phyloP scores from a whole-genome alignment of 2,797 vertebrate species.

The Myiothlypis chrysogaster region DNA sequence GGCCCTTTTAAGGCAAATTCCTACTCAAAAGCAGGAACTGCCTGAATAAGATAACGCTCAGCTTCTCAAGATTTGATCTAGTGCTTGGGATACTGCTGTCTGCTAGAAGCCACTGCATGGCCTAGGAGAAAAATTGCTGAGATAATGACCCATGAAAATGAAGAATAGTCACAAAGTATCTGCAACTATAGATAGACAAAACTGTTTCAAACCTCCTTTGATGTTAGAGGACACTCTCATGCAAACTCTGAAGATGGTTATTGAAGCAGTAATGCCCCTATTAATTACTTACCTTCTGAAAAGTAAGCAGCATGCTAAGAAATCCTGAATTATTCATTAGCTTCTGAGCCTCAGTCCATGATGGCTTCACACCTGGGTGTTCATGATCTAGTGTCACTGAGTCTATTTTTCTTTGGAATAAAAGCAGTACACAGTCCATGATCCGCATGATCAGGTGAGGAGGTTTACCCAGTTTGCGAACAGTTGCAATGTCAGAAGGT shows the following conservation, averaged over 20 bases:
- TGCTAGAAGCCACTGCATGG: not conserved
- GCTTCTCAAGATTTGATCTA: not conserved
- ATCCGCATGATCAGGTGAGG: conserved; percentile 89
- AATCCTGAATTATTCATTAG: conserved; percentile 86
- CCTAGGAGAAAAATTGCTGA: not conserved
- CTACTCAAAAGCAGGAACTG: not conserved
- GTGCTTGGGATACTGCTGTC: not conserved
- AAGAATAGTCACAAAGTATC: not conserved
- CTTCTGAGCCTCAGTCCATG: conserved; percentile 85
- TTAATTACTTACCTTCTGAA: conserved; percentile 78
- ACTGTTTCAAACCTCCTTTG: not conserved
- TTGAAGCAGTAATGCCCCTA: not conserved
- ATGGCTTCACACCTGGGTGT: conserved; percentile 76
- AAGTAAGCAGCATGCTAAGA: conserved; percentile 82
- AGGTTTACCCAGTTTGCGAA: conserved; percentile 86
- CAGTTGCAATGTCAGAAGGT: conserved; percentile 85
- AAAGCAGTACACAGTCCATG: conserved; percentile 86
- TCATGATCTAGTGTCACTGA: conserved; percentile 77
- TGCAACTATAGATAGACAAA: not conserved
- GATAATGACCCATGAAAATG: not conserved
- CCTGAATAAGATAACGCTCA: not conserved
- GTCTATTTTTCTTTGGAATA: conserved; percentile 85
- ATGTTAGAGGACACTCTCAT: not conserved
- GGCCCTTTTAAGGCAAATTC: not conserved
- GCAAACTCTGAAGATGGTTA: not conserved